Percentiles rank a stretch among this genome's conserved stretches.
These are phyloP conservation scores for Yponomeuta plumbellus DNA, from an alignment of 2,888 invertebrate species.

Conservation along the genomic window DNA sequence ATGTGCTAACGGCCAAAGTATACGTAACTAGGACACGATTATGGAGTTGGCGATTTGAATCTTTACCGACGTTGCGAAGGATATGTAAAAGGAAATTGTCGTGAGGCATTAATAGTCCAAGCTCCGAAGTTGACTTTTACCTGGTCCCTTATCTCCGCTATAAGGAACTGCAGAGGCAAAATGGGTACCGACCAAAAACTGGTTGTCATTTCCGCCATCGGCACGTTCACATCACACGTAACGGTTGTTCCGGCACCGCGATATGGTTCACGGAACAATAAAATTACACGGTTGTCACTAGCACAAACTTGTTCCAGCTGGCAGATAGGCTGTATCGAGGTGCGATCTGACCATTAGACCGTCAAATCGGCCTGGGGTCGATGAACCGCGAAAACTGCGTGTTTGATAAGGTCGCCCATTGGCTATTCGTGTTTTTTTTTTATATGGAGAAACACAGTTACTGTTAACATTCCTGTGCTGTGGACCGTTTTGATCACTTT, in stretches of 20 bases:
- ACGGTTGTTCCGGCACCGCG: slow-evolving; percentile 60
- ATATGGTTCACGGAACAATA: slow-evolving; percentile 69
- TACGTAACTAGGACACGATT: background rate
- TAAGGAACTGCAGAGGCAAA: background rate
- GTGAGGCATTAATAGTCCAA: too few species aligned
- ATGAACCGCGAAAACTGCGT: slow-evolving; percentile 42
- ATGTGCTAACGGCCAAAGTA: background rate
- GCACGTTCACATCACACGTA: slow-evolving; percentile 60
- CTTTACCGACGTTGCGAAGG: slow-evolving; percentile 1
- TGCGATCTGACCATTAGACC: slow-evolving; percentile 33
- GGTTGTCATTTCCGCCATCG: slow-evolving; percentile 50
- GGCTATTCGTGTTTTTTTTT: slow-evolving; percentile 51
- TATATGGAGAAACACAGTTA: slow-evolving; percentile 47
- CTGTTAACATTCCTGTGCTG: slow-evolving; percentile 53
- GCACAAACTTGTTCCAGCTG: slow-evolving; percentile 40
- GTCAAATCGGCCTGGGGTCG: slow-evolving; percentile 41
- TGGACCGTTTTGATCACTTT: slow-evolving; percentile 72
- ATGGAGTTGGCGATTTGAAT: background rate
- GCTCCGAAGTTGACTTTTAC: too few species aligned
- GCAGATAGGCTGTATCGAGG: slow-evolving; percentile 38
- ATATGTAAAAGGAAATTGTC: too few species aligned
- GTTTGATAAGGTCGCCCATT: slow-evolving; percentile 67
- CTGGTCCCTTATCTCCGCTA: background rate
- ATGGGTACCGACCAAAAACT: slow-evolving; percentile 34
- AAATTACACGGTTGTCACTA: slow-evolving; percentile 51